Base-by-base conservation (phyloP, 2,888 invertebrate genomes). In the Lydus trimaculatus region DNA sequence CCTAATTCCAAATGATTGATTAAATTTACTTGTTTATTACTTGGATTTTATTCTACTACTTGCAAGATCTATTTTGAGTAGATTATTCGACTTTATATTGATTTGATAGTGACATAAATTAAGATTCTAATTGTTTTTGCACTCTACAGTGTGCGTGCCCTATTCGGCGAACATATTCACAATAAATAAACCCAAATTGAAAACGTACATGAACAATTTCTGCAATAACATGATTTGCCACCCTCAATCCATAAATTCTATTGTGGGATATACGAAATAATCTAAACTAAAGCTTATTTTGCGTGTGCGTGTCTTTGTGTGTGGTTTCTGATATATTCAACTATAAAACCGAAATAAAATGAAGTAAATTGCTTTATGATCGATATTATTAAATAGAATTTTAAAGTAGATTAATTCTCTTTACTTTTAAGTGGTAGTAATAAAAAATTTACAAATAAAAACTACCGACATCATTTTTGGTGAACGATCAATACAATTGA, bases 191-290 rank as follows among this genome's bases (percentile, higher is more conserved):
- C 6, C 17, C n/a, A 23, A 31, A 60, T 60, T 33, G 60, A n/a
- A 36, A 31, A 33, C n/a, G 60, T 15, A 31, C 60, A 60, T 17
- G 31, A 23, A 33, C 20, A 31, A 60, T 36, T 60, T 33, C 43
- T 60, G 33, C 33, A 60, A 60, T 31, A 60, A 31, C 58, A 58
- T 31, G 58, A 58, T 58, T 58, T 58, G 15, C 23, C 58, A 58
- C 58, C 58, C 58, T 25, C 25, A 58, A 58, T 58, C 58, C 58
- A 28, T 28, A 58, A n/a, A n/a, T 25, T 28, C 58, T 58, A 5
- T 28, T 11, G 4, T 11, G 28, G 28, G 58, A 28, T 58, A 36
- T 15, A 25, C 58, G n/a, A 58, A 60, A 60, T 60, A 60, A 60
- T 60, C 17, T 60, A 31, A 60, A 33, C 31, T 31, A 60, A 60